Conservation (phyloP, 30 jellyfish, hydroid and myxozoan species). For the Nemopilema nomurai region DNA sequence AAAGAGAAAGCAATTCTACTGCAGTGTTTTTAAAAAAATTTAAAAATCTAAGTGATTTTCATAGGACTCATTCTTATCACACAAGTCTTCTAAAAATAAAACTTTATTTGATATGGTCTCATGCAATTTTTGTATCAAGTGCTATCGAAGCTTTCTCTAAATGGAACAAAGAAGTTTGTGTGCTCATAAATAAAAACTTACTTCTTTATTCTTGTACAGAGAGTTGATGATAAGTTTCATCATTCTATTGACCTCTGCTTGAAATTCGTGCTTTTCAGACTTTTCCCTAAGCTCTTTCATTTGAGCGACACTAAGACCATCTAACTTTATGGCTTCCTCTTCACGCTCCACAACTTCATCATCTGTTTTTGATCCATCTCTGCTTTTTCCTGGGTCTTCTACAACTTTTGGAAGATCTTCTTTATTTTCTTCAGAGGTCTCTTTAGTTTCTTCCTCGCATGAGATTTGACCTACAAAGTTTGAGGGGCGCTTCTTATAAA, state of each 20-base stretch:
- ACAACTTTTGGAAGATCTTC: constrained; percentile 82
- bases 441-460: constrained; percentile 51
- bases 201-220: constrained; percentile 98
- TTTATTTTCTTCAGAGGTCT: constrained; percentile 56
- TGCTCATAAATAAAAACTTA: constrained; percentile 8
- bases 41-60: no score
- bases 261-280: constrained; percentile 94
- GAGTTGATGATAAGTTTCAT: constrained; percentile 99
- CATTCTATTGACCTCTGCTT: constrained; percentile 99
- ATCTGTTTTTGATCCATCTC: constrained; percentile 99
- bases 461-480: constrained; percentile 27
- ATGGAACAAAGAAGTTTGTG: background rate
- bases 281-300: constrained; percentile 95
- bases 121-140: no score
- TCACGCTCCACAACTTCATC: constrained; percentile 98
- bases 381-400: constrained; percentile 94
- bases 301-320: constrained; percentile 99
- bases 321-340: constrained; percentile 98
- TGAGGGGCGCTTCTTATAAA: background rate
- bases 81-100: no score
- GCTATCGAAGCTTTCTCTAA: no score
- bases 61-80: no score
- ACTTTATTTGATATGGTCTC: no score
- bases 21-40: no score
- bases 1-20: no score